phyloP scores from a whole-genome alignment of 92 coral and sea anemone genomes.

The Epizoanthus ramosus region DNA sequence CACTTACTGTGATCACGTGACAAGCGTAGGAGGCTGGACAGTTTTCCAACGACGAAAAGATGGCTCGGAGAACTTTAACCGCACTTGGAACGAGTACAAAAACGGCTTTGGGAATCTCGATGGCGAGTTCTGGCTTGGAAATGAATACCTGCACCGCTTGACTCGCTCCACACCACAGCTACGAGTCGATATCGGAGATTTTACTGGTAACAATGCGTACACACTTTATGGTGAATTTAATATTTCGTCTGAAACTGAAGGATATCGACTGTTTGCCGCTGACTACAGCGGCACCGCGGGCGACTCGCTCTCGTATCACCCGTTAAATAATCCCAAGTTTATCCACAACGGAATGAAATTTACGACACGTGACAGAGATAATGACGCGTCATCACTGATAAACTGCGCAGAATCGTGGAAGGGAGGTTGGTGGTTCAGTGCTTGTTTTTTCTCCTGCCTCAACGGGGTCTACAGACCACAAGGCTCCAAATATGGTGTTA shows the following conservation, averaged over 20 bases:
- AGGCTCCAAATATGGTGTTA: conserved; percentile 5
- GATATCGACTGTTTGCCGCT: conserved; percentile 29
- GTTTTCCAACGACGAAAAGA: conserved; percentile 37
- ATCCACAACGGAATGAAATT: conserved; percentile 23
- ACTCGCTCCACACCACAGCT: conserved; percentile 22
- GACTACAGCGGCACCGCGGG: conserved; percentile 31
- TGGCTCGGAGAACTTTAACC: conserved; percentile 21
- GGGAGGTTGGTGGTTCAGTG: conserved; percentile 36
- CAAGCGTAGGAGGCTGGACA: conserved; percentile 42
- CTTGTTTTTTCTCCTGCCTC: conserved; percentile 11
- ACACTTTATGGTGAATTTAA: conserved; percentile 15
- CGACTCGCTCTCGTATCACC: not conserved
- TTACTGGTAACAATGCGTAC: not conserved
- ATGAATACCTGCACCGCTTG: conserved; percentile 24
- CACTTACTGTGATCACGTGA: conserved; percentile 36
- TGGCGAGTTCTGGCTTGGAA: conserved; percentile 50
- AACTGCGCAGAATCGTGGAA: conserved; percentile 15
- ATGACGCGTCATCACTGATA: not conserved
- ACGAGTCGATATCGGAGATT: conserved; percentile 15
- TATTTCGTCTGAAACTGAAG: conserved; percentile 14
- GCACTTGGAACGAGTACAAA: conserved; percentile 29
- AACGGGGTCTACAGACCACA: conserved; percentile 3
- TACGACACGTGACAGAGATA: conserved; percentile 30
- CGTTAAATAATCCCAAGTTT: not conserved
- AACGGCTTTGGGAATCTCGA: conserved; percentile 28